These are phyloP conservation scores for Vanessa tameamea DNA, from an alignment of 1,140 invertebrate genomes.

Conservation along the genomic window DNA sequence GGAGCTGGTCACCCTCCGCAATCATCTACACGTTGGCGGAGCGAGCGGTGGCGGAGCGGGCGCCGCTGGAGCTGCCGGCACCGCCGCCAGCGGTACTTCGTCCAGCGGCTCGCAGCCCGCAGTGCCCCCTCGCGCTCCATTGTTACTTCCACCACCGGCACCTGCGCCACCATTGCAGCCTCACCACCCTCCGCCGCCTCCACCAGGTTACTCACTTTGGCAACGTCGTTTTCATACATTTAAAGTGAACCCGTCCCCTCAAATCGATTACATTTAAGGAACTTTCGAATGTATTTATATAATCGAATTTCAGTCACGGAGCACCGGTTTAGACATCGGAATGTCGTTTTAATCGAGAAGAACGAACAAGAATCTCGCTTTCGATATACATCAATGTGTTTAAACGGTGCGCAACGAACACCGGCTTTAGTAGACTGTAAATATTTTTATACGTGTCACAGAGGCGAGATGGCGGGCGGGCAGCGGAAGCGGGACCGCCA, in stretches of 20 bases:
- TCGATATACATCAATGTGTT: background rate
- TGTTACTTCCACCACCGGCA: constrained; percentile 48
- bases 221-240: background rate
- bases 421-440: background rate
- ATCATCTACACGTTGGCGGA: constrained; percentile 89
- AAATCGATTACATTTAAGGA: background rate
- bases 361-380: background rate
- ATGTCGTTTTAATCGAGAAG: constrained; percentile 9
- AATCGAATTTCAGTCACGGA: background rate
- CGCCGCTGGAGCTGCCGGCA: constrained; percentile 22
- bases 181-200: constrained; percentile 60
- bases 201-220: constrained; percentile 42
- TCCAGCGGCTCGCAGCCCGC: constrained; percentile 68
- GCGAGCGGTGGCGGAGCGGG: constrained; percentile 40
- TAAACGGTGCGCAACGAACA: background rate
- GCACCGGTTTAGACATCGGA: constrained; percentile 17
- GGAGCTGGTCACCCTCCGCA: constrained; percentile 93
- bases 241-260: background rate
- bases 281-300: constrained; percentile 14
- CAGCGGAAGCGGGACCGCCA: constrained; percentile 12
- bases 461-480: constrained; percentile 56
- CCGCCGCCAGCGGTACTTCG: constrained; percentile 27
- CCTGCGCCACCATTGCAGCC: constrained; percentile 51
- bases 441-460: constrained; percentile 15
- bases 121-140: constrained; percentile 60